Evolutionary conservation across 2,888 invertebrate species (phyloP).

Genomic region (Plebejus melissa): DNA sequence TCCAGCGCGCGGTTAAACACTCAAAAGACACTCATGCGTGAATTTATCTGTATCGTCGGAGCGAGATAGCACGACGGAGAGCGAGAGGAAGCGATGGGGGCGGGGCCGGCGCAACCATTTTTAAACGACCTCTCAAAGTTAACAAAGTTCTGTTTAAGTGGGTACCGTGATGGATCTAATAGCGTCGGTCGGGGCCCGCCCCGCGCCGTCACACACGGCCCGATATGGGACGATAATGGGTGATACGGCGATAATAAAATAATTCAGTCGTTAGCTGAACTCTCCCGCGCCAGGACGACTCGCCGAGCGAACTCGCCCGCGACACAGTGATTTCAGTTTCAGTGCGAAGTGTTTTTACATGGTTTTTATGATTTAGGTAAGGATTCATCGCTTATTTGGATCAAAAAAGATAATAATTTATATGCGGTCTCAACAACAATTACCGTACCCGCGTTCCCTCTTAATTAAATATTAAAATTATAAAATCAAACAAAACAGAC

Average conservation of each 20-base stretch:
- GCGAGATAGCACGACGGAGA: conserved; percentile 40
- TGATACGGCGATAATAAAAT: conserved; percentile 65
- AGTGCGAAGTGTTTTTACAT: conserved; percentile 19
- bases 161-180: conserved; percentile 33
- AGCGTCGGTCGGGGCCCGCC: conserved; percentile 54
- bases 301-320: conserved; percentile 40
- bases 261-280: conserved; percentile 67
- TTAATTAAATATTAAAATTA: no score
- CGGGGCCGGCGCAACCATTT: conserved; percentile 47
- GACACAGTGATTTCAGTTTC: conserved; percentile 24
- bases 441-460: no score
- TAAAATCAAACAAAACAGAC: no score
- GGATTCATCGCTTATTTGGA: not conserved
- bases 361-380: conserved; percentile 28
- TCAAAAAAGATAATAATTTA: not conserved
- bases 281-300: conserved; percentile 48
- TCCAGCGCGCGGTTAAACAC: conserved; percentile 47
- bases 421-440: not conserved
- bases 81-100: conserved; percentile 41
- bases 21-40: conserved; percentile 49
- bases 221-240: conserved; percentile 67
- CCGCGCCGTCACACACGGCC: conserved; percentile 60
- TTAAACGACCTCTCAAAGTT: conserved; percentile 37
- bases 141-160: conserved; percentile 19
- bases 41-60: conserved; percentile 40